phyloP scores from a whole-genome alignment of 2,113 vertebrate genomes.

The Hiodon alosoides region DNA sequence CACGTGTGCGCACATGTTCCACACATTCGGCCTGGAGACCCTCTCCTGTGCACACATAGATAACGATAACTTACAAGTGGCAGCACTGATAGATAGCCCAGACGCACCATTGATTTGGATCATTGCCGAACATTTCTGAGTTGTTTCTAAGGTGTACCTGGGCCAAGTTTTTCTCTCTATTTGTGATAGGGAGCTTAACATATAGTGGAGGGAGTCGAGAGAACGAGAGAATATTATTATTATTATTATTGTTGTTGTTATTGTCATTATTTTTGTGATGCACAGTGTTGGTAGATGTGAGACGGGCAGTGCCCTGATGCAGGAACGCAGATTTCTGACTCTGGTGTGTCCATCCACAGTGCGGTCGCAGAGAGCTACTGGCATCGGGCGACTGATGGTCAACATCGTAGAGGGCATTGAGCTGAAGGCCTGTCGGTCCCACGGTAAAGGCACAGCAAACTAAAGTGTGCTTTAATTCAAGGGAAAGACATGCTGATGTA shows the following conservation, averaged over 20 bases:
- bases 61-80: not conserved
- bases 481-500: not conserved
- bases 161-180: too few species aligned
- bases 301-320: not conserved
- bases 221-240: too few species aligned
- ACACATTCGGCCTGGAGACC: too few species aligned
- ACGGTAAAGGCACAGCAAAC: constrained; percentile 64
- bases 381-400: constrained; percentile 95
- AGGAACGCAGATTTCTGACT: not conserved
- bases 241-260: not conserved
- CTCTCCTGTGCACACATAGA: not conserved
- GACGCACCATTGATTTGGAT: not conserved
- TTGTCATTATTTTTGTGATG: not conserved
- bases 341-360: constrained; percentile 55
- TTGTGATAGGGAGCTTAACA: too few species aligned
- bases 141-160: too few species aligned
- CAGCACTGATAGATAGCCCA: too few species aligned
- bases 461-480: not conserved
- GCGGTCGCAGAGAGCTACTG: constrained; percentile 92
- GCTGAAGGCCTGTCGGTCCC: constrained; percentile 90
- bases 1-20: not conserved
- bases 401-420: constrained; percentile 98
- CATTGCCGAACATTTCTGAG: not conserved
- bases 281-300: not conserved
- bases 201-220: too few species aligned